phyloP scores from a whole-genome alignment of 2,113 vertebrate genomes.

The Gobiocypris rarus region DNA sequence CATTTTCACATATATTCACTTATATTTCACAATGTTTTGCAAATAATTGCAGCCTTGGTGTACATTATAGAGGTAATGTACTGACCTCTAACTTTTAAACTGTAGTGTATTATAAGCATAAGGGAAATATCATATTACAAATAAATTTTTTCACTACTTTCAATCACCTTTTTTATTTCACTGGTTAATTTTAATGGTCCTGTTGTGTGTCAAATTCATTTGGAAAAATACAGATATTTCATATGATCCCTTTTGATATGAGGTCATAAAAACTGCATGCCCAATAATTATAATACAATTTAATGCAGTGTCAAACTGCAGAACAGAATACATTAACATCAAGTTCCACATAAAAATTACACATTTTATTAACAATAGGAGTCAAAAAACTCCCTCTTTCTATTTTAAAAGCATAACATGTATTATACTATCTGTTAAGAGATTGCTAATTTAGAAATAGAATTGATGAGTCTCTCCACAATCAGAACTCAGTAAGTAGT shows the following conservation, averaged over 20 bases:
- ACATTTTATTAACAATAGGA: not conserved
- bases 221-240: not conserved
- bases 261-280: not conserved
- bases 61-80: not conserved
- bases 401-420: not conserved
- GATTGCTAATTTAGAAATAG: not conserved
- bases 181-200: not conserved
- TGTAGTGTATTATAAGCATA: not conserved
- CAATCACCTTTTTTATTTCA: not conserved
- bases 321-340: not conserved
- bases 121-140: not conserved
- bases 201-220: not conserved
- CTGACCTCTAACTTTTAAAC: not conserved
- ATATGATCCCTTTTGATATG: not conserved
- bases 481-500: not conserved
- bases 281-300: not conserved
- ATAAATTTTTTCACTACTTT: no score
- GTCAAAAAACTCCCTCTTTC: not conserved
- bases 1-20: not conserved
- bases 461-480: not conserved
- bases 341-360: not conserved
- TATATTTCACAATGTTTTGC: not conserved
- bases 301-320: not conserved
- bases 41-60: not conserved
- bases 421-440: not conserved